phyloP scores from a whole-genome alignment of 2,888 invertebrate species.

The Idaea straminata region DNA sequence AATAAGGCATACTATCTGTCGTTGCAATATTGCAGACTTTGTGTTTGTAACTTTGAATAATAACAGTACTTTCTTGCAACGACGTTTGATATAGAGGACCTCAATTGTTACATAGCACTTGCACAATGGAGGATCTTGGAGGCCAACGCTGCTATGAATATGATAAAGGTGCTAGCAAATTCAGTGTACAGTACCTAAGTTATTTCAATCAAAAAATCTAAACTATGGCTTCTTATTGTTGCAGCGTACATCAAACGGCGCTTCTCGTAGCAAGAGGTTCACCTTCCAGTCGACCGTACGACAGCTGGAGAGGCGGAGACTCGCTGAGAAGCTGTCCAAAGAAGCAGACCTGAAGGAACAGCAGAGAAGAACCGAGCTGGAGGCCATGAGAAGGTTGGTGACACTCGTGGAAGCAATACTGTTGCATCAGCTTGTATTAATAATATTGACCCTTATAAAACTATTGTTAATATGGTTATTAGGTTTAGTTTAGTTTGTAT shows the following conservation, averaged over 20 bases:
- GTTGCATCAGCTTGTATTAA: background rate
- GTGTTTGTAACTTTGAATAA: background rate
- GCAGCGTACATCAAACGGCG: conserved; percentile 53
- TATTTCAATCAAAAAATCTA: background rate
- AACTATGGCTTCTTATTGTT: conserved; percentile 24
- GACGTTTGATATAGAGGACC: too few relatives aligned
- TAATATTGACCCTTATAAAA: too few relatives aligned
- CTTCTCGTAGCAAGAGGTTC: conserved; percentile 81
- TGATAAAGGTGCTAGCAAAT: background rate
- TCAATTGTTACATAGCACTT: too few relatives aligned
- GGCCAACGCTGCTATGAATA: background rate
- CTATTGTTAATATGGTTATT: too few relatives aligned
- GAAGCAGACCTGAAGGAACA: conserved; percentile 89
- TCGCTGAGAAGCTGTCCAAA: conserved; percentile 87
- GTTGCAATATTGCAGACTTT: background rate
- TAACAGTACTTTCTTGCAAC: background rate
- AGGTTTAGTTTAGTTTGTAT: too few relatives aligned
- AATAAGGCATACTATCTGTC: background rate
- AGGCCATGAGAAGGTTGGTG: conserved; percentile 86
- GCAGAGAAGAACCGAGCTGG: conserved; percentile 86
- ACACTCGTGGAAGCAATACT: too few relatives aligned
- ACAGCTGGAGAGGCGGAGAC: conserved; percentile 86
- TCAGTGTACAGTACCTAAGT: background rate
- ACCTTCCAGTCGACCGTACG: conserved; percentile 92
- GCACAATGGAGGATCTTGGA: too few relatives aligned